Evolutionary conservation across 2,888 invertebrate species (phyloP).

Genomic region (Baccha elongata): DNA sequence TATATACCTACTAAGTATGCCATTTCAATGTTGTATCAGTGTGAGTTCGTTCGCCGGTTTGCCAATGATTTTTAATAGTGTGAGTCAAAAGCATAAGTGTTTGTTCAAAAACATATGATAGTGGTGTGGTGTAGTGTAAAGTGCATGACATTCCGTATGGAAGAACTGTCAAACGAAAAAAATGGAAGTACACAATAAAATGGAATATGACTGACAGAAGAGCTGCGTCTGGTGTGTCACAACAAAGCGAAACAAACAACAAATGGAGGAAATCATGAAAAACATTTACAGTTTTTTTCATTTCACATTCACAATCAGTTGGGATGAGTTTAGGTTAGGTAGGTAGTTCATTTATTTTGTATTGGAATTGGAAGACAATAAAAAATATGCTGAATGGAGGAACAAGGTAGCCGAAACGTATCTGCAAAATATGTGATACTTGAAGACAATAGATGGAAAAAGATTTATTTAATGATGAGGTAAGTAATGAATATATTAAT

Average conservation of each 20-base stretch:
- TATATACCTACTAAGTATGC: slow-evolving; percentile 48
- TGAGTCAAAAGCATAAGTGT: not conserved
- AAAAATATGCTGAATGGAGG: not conserved
- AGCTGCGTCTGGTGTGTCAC: slow-evolving; percentile 33
- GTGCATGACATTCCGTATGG: slow-evolving; percentile 60
- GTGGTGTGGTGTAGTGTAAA: slow-evolving; percentile 30
- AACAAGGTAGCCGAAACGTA: not conserved
- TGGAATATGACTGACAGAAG: slow-evolving; percentile 52
- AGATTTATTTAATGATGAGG: slow-evolving; percentile 2
- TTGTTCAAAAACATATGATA: slow-evolving; percentile 1
- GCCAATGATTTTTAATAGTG: slow-evolving; percentile 29
- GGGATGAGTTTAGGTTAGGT: not conserved
- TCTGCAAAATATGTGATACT: not conserved
- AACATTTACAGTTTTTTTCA: slow-evolving; percentile 37
- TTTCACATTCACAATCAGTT: slow-evolving; percentile 13
- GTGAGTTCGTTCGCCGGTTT: slow-evolving; percentile 65
- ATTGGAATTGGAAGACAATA: no score
- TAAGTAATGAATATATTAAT: slow-evolving; percentile 14
- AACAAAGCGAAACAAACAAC: slow-evolving; percentile 56
- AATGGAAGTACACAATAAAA: slow-evolving; percentile 62
- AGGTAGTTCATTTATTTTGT: not conserved
- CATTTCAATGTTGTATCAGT: slow-evolving; percentile 31
- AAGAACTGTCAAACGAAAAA: slow-evolving; percentile 55
- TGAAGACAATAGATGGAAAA: slow-evolving; percentile 15
- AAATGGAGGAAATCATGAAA: slow-evolving; percentile 42